These are phyloP conservation scores for Colaptes auratus DNA, from an alignment of 2,113 vertebrate genomes.

Conservation along the genomic window DNA sequence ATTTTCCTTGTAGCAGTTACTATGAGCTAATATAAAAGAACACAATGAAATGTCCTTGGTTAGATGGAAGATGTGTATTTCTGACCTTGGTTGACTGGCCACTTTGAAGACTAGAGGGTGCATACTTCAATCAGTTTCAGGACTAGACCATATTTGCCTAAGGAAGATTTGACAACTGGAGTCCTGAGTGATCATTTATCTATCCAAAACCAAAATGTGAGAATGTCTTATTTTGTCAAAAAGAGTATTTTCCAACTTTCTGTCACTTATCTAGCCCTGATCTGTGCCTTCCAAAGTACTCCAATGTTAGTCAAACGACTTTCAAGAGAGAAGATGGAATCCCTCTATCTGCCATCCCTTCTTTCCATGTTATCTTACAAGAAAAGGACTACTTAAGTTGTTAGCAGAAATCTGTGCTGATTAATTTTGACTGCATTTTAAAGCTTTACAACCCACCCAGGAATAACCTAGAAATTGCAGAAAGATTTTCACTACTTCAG, in stretches of 20 bases:
- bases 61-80: not conserved
- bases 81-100: not conserved
- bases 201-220: not conserved
- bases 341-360: not conserved
- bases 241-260: not conserved
- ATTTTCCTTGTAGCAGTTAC: not conserved
- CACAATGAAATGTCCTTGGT: not conserved
- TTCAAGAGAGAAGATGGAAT: not conserved
- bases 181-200: not conserved
- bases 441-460: not conserved
- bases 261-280: not conserved
- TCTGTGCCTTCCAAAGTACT: not conserved
- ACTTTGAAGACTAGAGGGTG: not conserved
- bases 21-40: not conserved
- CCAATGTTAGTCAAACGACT: not conserved
- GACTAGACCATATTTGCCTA: not conserved
- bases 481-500: not conserved
- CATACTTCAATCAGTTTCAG: not conserved
- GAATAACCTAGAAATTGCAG: not conserved
- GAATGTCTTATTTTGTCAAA: not conserved
- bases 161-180: not conserved
- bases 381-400: not conserved
- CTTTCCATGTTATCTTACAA: not conserved
- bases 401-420: not conserved
- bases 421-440: not conserved